Evolutionary conservation across 2,888 invertebrate species (phyloP).

Genomic region (Syrphus vitripennis): DNA sequence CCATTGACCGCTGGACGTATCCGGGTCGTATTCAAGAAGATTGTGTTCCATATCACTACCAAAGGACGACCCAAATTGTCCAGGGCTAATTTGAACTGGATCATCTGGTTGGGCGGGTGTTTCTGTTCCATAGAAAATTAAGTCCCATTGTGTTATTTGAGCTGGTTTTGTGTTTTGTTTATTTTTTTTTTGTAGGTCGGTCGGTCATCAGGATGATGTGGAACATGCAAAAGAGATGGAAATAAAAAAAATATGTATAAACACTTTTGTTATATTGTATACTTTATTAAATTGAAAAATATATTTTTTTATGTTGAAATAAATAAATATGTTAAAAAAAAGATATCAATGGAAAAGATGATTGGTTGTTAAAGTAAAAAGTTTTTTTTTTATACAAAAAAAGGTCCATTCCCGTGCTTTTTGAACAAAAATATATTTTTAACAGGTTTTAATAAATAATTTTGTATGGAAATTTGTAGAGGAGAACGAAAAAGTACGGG

Average conservation of each 20-base stretch:
- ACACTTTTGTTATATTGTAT: constrained; percentile 3
- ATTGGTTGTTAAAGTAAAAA: background rate
- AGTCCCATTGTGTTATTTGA: constrained; percentile 89
- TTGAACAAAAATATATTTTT: background rate
- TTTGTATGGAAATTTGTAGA: background rate
- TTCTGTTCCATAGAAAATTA: constrained; percentile 91
- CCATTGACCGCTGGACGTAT: constrained; percentile 84
- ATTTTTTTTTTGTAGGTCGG: constrained; percentile 50
- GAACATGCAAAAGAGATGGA: constrained; percentile 52
- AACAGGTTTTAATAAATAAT: background rate
- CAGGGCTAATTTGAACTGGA: constrained; percentile 76
- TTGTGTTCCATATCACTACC: constrained; percentile 84
- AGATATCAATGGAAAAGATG: background rate
- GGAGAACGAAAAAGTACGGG: background rate
- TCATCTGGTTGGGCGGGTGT: constrained; percentile 83
- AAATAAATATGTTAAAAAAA: background rate
- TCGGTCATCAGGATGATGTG: constrained; percentile 5
- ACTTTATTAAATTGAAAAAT: background rate
- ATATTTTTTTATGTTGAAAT: background rate
- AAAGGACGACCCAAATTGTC: constrained; percentile 75
- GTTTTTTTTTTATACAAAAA: background rate
- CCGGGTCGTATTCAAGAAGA: constrained; percentile 83
- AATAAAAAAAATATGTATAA: background rate
- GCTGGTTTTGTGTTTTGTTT: constrained; percentile 75
- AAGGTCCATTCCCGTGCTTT: constrained; percentile 2